Evolutionary conservation across 2,113 vertebrate genomes (phyloP).

Genomic region (Microtus ochrogaster): DNA sequence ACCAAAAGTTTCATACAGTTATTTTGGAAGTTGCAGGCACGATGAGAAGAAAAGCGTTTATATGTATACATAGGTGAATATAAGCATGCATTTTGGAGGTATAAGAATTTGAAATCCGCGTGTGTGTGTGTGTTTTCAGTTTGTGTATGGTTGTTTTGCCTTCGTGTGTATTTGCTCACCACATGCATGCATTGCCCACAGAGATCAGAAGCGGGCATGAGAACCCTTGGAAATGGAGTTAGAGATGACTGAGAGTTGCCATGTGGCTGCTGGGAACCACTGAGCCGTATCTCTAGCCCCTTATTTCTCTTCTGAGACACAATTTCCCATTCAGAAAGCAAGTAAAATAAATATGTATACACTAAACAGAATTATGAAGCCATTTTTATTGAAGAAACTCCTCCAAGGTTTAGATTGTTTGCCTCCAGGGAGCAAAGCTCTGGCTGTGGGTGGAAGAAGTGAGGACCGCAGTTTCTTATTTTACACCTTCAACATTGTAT

Average conservation of each 20-base stretch:
- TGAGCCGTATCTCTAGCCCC: not conserved
- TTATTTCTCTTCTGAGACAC: not conserved
- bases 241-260: not conserved
- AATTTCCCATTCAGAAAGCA: not conserved
- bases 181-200: not conserved
- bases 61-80: not conserved
- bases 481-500: not conserved
- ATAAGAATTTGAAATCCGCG: not conserved
- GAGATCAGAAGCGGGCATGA: not conserved
- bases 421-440: not conserved
- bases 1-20: not conserved
- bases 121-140: not conserved
- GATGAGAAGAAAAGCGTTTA: not conserved
- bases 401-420: conserved; percentile 45
- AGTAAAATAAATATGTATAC: not conserved
- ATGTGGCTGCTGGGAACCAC: not conserved
- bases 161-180: not conserved
- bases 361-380: not conserved
- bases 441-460: too few relatives aligned
- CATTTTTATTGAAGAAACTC: not conserved
- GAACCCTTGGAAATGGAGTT: not conserved
- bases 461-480: not conserved
- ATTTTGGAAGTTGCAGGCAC: conserved; percentile 17
- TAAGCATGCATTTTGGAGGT: not conserved
- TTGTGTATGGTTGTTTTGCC: not conserved